Evolutionary conservation across 1,140 invertebrate species (phyloP).

Genomic region (Phenacoccus solenopsis): DNA sequence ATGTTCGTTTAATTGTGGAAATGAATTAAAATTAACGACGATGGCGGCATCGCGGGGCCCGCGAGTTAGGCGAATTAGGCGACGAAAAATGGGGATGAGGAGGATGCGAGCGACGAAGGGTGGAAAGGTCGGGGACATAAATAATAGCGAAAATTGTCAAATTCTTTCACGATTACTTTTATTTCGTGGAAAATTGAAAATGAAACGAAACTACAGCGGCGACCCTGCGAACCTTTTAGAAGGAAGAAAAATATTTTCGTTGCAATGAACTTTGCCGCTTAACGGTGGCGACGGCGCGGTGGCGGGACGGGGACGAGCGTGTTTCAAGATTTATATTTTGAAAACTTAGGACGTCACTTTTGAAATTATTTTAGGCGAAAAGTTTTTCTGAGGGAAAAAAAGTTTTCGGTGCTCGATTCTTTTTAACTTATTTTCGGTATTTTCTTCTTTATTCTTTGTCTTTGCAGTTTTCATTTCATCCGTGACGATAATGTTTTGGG

Average conservation of each 20-base stretch:
- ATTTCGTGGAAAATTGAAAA: not conserved
- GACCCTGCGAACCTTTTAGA: not conserved
- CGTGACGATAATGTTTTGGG: not conserved
- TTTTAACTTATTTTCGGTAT: not conserved
- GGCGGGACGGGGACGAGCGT: too few relatives aligned
- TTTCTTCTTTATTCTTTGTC: conserved; percentile 1
- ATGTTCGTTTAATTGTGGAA: not conserved
- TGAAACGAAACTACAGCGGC: not conserved
- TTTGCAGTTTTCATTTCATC: conserved; percentile 2
- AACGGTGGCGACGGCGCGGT: too few relatives aligned
- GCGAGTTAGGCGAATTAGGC: not conserved
- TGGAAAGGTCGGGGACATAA: not conserved
- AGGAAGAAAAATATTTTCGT: not conserved
- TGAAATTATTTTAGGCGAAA: conserved; percentile 3
- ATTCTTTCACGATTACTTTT: not conserved
- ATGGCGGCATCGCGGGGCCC: not conserved
- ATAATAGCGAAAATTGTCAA: not conserved
- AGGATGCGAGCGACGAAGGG: not conserved
- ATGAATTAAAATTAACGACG: not conserved
- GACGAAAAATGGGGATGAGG: too few relatives aligned
- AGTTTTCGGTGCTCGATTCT: not conserved
- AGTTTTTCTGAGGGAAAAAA: not conserved
- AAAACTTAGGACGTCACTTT: not conserved
- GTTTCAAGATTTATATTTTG: not conserved
- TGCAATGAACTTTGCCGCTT: not conserved